Conservation (phyloP, 2,888 invertebrate species). For the Eupithecia inturbata region DNA sequence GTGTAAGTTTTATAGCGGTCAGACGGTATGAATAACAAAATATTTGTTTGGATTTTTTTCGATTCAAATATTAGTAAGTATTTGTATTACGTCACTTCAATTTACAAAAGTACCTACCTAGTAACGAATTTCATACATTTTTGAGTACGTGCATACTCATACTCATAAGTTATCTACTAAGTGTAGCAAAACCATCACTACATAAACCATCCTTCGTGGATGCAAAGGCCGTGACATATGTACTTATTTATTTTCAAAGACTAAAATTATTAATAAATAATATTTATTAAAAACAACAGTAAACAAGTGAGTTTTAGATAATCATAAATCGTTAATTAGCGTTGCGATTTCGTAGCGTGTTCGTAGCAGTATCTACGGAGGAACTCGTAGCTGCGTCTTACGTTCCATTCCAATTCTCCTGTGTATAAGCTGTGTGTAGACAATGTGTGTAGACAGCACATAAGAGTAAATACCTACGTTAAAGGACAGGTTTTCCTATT, state of each 20-base stretch:
- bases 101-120: not conserved
- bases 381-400: not conserved
- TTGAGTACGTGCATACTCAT: not conserved
- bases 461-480: not conserved
- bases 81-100: not conserved
- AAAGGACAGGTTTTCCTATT: not conserved
- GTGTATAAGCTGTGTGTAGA: not conserved
- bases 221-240: no score
- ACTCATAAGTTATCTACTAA: no score
- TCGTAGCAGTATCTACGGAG: not conserved
- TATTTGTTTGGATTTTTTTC: not conserved
- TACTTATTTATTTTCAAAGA: not conserved
- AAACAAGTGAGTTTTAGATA: not conserved
- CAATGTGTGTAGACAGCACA: not conserved
- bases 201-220: no score
- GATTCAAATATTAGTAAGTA: not conserved
- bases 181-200: no score
- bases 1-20: not conserved
- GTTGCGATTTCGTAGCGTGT: not conserved
- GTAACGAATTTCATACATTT: not conserved
- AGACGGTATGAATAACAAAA: not conserved
- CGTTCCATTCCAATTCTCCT: not conserved
- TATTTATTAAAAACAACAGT: no score
- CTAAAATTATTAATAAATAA: no score
- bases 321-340: not conserved